Evolutionary conservation across 2,888 invertebrate species (phyloP).

Genomic region (Adelognathus sp.): DNA sequence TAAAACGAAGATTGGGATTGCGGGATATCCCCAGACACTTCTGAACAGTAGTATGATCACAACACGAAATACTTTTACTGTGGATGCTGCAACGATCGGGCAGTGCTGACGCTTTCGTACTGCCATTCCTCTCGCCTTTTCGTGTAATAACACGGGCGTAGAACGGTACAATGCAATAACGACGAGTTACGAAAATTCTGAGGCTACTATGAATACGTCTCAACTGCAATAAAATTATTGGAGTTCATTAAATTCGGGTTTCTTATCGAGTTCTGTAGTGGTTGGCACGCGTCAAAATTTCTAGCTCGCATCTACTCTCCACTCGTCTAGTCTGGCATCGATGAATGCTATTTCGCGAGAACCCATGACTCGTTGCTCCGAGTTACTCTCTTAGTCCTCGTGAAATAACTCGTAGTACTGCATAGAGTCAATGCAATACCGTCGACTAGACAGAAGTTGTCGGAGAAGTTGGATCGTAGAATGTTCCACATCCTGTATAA

Average conservation of each 20-base stretch:
- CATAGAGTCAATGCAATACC: conserved; percentile 10
- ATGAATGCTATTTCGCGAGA: background rate
- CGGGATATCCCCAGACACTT: no score
- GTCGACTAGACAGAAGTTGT: background rate
- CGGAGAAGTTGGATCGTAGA: background rate
- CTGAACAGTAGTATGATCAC: no score
- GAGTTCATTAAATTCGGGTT: background rate
- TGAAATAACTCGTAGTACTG: background rate
- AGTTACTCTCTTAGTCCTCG: conserved; percentile 5
- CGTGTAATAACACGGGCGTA: no score
- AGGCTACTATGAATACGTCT: no score
- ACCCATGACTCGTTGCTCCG: background rate
- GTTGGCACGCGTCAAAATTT: background rate
- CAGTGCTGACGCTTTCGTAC: no score
- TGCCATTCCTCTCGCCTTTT: no score
- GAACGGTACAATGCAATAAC: no score
- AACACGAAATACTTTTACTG: no score
- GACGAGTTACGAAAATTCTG: no score
- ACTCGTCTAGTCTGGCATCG: background rate
- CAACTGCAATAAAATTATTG: background rate
- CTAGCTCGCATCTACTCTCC: background rate
- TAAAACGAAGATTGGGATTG: no score
- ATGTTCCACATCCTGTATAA: background rate
- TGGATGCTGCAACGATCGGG: no score
- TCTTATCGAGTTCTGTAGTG: background rate